phyloP scores from a whole-genome alignment of 2,888 invertebrate species.

The Fragum whitleyi region DNA sequence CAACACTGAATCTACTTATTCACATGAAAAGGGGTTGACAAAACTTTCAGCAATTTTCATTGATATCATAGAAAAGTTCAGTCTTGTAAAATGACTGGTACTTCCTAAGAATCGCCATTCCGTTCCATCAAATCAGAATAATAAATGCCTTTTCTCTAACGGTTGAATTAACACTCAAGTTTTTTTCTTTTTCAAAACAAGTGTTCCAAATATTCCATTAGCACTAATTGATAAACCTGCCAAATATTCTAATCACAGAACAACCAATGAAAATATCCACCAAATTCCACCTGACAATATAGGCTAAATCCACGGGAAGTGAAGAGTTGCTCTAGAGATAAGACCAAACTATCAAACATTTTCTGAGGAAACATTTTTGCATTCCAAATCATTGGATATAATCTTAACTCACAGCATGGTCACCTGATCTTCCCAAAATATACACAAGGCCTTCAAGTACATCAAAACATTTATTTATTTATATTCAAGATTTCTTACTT shows the following conservation, averaged over 20 bases:
- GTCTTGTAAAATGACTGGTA: no score
- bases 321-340: constrained; percentile 4
- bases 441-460: constrained; percentile 4
- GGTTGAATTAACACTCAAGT: no score
- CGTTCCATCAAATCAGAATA: no score
- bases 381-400: constrained; percentile 21
- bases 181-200: background rate
- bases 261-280: background rate
- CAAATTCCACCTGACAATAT: no score
- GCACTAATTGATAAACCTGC: background rate
- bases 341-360: constrained; percentile 19
- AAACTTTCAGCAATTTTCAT: no score
- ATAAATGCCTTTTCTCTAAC: no score
- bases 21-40: no score
- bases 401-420: constrained; percentile 29
- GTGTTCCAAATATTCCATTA: background rate
- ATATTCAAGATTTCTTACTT: no score
- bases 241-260: background rate
- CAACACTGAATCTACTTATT: no score
- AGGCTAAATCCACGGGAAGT: background rate
- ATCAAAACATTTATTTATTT: background rate
- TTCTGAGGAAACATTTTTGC: constrained; percentile 26
- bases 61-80: no score
- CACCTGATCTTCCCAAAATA: constrained; percentile 31
- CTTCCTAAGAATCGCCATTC: no score